These are phyloP conservation scores for Polypterus senegalus DNA, from an alignment of 2,113 vertebrate species.

Conservation along the genomic window DNA sequence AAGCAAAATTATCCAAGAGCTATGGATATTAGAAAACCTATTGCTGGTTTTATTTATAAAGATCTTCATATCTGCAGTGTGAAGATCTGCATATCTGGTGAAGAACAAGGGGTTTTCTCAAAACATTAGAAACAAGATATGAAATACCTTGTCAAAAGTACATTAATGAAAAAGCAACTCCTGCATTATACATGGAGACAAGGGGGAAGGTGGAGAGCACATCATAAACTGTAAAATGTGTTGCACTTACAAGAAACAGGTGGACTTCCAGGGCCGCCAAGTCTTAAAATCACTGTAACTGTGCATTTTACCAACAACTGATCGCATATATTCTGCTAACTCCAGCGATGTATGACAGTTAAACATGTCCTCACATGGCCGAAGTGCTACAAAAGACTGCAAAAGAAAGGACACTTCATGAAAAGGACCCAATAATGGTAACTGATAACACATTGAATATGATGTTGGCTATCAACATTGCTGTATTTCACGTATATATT, in stretches of 20 bases:
- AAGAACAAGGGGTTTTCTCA: background rate
- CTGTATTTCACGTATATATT: background rate
- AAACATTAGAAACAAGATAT: constrained; percentile 7
- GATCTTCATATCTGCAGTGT: background rate
- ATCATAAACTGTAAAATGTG: no score
- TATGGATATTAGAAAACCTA: background rate
- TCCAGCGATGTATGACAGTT: constrained; percentile 1
- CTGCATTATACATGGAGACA: no score
- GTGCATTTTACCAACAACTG: no score
- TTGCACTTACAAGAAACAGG: no score
- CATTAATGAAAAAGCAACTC: background rate
- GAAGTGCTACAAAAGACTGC: background rate
- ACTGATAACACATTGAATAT: constrained; percentile 5
- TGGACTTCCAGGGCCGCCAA: no score
- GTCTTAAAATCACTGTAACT: no score
- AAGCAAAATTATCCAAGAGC: constrained; percentile 9
- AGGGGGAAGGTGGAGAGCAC: no score
- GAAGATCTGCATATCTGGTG: background rate
- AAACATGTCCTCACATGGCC: constrained; percentile 7
- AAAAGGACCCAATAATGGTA: background rate
- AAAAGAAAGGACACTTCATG: constrained; percentile 1
- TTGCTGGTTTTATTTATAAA: constrained; percentile 2
- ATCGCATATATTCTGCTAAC: background rate
- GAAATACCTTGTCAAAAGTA: background rate
- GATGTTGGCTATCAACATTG: background rate